Base-by-base conservation (phyloP, 2,113 vertebrate species). In the Halichoerus grypus region DNA sequence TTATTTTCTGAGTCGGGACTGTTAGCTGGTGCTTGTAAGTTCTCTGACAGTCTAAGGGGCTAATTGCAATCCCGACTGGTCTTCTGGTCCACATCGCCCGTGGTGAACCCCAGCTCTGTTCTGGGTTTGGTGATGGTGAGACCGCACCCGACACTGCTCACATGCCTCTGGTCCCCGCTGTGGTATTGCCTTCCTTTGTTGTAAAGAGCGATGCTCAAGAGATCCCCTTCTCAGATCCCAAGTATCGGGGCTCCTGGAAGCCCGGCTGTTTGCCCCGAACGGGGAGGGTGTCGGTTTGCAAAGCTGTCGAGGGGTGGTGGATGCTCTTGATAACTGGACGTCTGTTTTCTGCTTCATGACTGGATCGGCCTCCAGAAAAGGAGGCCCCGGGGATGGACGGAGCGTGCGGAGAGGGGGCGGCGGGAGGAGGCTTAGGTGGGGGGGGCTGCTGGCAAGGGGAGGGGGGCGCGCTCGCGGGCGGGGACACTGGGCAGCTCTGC, bases 131-230 rank as follows among this genome's bases (percentile, higher is more conserved):
- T 57, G 55, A 57, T 2, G 6, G 55, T 57, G 19, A 5, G 69
- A 0, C 15, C 1, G 67, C 2, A 5, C 1, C 84, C 19, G 5
- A 7, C 13, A 0, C 57, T 5, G 0, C 15, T 3, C 0, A 0
- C 0, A 0, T 0, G 33, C 31, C 39, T 15, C 84, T 14, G 24
- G 57, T 51, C 31, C n/a, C 33, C 0, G 0, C 22, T 7, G 1
- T 13, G 10, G 2, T 1, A 1, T 9, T 19, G 0, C 1, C 2
- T 4, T 10, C 49, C 53, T 42, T 51, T 10, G 39, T 26, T 19
- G 1, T 28, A 6, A 57, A 18, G 49, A 14, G 7, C 13, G 1
- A 67, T 3, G 4, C n/a, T 19, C 63, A 24, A 0, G 4, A 3
- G 7, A 3, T 24, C 53, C 22, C 22, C 42, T 31, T 67, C n/a